phyloP scores from a whole-genome alignment of 2,113 vertebrate genomes.

The Camelus dromedarius region DNA sequence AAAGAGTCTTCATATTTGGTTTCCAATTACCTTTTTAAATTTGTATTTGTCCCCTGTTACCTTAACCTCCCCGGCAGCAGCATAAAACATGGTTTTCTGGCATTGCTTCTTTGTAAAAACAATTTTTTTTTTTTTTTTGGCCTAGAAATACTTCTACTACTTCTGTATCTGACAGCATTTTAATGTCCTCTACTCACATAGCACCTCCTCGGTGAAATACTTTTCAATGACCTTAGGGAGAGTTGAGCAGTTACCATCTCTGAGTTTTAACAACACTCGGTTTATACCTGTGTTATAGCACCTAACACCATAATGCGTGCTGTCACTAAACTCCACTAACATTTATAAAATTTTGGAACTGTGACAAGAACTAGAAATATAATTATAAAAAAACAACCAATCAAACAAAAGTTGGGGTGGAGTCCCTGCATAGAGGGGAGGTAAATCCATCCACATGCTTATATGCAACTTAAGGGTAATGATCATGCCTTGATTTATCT shows the following conservation, averaged over 20 bases:
- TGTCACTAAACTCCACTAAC: not conserved
- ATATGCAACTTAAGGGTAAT: not conserved
- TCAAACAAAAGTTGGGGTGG: not conserved
- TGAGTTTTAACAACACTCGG: not conserved
- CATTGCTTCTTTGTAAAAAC: not conserved
- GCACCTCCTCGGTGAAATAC: not conserved
- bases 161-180: not conserved
- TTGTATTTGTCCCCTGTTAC: not conserved
- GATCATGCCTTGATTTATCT: not conserved
- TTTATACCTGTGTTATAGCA: not conserved
- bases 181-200: not conserved
- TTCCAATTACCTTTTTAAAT: not conserved
- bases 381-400: not conserved
- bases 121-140: conserved; percentile 35
- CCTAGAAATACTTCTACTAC: not conserved
- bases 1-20: not conserved
- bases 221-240: not conserved
- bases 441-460: not conserved
- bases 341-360: not conserved
- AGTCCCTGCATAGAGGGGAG: not conserved
- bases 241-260: not conserved
- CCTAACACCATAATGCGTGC: not conserved
- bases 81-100: not conserved
- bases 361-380: conserved; percentile 4
- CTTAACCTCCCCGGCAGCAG: not conserved